These are phyloP conservation scores for Amphipoea lucens DNA, from an alignment of 2,888 invertebrate species.

Conservation along the genomic window DNA sequence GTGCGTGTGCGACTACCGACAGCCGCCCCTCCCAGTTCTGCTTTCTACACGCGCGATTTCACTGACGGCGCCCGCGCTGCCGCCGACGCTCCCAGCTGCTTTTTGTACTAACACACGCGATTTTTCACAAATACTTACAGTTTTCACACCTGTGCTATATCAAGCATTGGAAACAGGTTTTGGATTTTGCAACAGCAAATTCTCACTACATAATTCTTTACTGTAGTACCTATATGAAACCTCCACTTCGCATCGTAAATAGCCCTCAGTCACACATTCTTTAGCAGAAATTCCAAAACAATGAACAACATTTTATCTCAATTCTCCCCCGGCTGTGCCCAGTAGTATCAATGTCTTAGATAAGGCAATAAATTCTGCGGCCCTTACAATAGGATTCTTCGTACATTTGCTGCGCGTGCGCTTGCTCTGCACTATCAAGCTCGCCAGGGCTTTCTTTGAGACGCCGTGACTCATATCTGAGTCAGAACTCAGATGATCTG, in stretches of 20 bases:
- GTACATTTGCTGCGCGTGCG: constrained; percentile 78
- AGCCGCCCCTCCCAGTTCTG: constrained; percentile 86
- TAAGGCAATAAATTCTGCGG: constrained; percentile 85
- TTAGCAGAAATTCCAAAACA: constrained; percentile 60
- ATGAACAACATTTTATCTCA: constrained; percentile 69
- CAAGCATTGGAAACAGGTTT: constrained; percentile 47
- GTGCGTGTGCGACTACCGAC: constrained; percentile 77
- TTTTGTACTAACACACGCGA: constrained; percentile 81
- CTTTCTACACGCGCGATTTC: constrained; percentile 90
- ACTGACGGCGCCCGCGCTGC: constrained; percentile 78
- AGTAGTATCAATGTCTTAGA: constrained; percentile 78
- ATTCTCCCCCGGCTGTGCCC: constrained; percentile 66
- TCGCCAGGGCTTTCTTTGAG: constrained; percentile 80
- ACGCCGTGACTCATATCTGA: constrained; percentile 84
- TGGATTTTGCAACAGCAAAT: constrained; percentile 25
- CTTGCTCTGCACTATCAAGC: constrained; percentile 72
- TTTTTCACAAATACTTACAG: constrained; percentile 82
- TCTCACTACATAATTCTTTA: constrained; percentile 14
- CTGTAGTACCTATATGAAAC: neutral
- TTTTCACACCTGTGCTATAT: constrained; percentile 76
- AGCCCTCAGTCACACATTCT: constrained; percentile 48
- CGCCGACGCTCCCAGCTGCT: constrained; percentile 67
- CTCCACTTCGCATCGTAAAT: constrained; percentile 33
- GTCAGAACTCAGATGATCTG: constrained; percentile 77
- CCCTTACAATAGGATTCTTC: constrained; percentile 86